Conservation (phyloP, 2,797 vertebrate species). For the Chelon labrosus region DNA sequence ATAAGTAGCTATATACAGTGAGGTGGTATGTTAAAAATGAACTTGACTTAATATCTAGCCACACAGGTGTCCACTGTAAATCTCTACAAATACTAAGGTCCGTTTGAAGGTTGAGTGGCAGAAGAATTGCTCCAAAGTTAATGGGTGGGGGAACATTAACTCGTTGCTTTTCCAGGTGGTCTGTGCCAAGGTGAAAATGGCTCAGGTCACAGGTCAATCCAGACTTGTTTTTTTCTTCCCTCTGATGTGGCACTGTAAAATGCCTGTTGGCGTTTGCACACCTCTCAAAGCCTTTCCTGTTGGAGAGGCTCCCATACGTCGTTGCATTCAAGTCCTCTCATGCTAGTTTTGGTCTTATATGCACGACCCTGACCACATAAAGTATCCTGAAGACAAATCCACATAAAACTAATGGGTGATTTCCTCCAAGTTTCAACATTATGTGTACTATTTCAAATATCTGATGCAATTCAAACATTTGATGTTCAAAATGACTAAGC, state of each 20-base stretch:
- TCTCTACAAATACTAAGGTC: constrained; percentile 19
- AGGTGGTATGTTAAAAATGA: background rate
- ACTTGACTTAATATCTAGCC: background rate
- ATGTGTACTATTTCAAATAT: constrained; percentile 56
- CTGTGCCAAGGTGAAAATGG: constrained; percentile 61
- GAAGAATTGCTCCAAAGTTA: constrained; percentile 49
- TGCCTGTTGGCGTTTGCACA: constrained; percentile 37
- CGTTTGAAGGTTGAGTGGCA: constrained; percentile 54
- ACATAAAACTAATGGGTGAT: constrained; percentile 45
- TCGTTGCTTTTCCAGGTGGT: constrained; percentile 78
- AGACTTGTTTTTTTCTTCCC: constrained; percentile 37
- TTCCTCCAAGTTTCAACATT: constrained; percentile 71
- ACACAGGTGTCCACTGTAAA: constrained; percentile 19
- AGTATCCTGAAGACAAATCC: constrained; percentile 46
- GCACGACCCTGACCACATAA: constrained; percentile 13
- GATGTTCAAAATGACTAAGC: constrained; percentile 60
- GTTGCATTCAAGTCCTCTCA: constrained; percentile 17
- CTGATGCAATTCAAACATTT: constrained; percentile 70
- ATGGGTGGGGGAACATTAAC: constrained; percentile 27
- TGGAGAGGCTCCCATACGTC: constrained; percentile 21
- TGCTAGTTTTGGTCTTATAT: constrained; percentile 24
- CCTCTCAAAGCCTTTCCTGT: constrained; percentile 53
- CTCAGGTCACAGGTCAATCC: constrained; percentile 58
- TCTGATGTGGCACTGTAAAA: constrained; percentile 66
- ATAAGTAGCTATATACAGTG: too few relatives aligned